A percentile compares a stretch with the other conserved stretches of the same genome.
These are phyloP conservation scores for Ectemnius lituratus DNA, from an alignment of 2,888 invertebrate genomes.

Conservation along the genomic window DNA sequence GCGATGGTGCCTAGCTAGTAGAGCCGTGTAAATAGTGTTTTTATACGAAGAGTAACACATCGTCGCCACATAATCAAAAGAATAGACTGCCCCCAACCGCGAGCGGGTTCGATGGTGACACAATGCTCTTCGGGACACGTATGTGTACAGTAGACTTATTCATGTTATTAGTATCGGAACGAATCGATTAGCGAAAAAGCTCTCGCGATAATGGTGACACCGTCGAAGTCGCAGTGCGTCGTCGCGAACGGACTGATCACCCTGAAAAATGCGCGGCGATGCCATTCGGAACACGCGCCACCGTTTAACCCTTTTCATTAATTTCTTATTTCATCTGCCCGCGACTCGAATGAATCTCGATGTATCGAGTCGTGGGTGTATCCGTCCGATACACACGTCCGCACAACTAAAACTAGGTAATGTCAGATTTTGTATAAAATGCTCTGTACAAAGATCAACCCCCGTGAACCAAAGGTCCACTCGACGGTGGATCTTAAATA, in stretches of 20 bases:
- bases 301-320: conserved; percentile 14
- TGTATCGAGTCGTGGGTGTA: conserved; percentile 50
- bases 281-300: conserved; percentile 17
- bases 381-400: conserved; percentile 45
- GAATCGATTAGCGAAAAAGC: conserved; percentile 14
- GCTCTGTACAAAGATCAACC: conserved; percentile 68
- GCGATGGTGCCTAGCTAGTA: conserved; percentile 34
- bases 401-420: conserved; percentile 55
- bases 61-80: conserved; percentile 62
- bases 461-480: conserved; percentile 54
- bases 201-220: conserved; percentile 29
- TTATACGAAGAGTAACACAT: conserved; percentile 32
- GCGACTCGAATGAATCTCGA: conserved; percentile 47
- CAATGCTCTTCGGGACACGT: conserved; percentile 29
- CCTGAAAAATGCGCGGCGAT: conserved; percentile 38
- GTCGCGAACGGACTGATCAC: conserved; percentile 65
- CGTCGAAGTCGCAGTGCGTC: conserved; percentile 24
- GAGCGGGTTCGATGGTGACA: conserved; percentile 26
- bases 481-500: conserved; percentile 65
- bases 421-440: conserved; percentile 71
- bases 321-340: conserved; percentile 17
- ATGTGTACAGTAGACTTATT: conserved; percentile 50
- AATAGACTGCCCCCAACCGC: conserved; percentile 52
- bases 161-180: neutral
- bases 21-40: conserved; percentile 61